These are phyloP conservation scores for Dipodomys ordii DNA, from an alignment of 2,113 vertebrate genomes.

Conservation along the genomic window DNA sequence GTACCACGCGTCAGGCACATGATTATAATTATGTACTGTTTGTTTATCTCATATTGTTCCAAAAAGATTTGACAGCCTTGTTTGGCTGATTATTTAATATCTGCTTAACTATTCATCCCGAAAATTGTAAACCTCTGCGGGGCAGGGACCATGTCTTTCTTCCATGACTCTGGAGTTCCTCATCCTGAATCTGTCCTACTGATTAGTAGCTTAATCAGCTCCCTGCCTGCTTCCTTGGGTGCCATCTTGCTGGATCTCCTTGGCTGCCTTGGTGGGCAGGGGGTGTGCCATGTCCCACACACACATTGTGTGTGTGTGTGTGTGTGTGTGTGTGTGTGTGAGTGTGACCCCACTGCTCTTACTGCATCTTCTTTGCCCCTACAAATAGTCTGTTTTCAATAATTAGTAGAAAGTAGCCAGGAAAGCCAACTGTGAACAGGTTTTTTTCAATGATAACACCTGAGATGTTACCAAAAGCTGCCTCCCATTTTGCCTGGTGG, in stretches of 20 bases:
- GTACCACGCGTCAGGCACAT: not conserved
- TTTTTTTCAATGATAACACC: not conserved
- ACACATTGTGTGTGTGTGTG: too few relatives aligned
- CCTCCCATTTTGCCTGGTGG: too few relatives aligned
- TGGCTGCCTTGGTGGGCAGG: fast-evolving
- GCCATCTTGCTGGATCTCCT: not conserved
- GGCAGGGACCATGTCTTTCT: too few relatives aligned
- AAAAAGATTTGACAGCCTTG: slow-evolving; percentile 44
- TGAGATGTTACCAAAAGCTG: not conserved
- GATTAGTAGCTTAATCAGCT: not conserved
- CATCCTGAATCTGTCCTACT: fast-evolving
- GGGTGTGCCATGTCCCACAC: fast-evolving
- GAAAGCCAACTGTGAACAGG: not conserved
- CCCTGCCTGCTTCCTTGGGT: not conserved
- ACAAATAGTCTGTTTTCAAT: not conserved
- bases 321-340: too few relatives aligned
- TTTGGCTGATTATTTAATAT: slow-evolving; percentile 52
- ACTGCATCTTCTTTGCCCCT: not conserved
- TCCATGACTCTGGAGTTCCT: not conserved
- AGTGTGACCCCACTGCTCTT: not conserved
- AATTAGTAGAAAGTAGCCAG: not conserved
- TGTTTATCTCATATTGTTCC: slow-evolving; percentile 40
- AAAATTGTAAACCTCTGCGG: not conserved
- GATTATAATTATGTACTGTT: slow-evolving; percentile 32
- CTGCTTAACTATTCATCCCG: slow-evolving; percentile 15